phyloP scores from a whole-genome alignment of 1,140 invertebrate genomes.

The Drosophila aff. region DNA sequence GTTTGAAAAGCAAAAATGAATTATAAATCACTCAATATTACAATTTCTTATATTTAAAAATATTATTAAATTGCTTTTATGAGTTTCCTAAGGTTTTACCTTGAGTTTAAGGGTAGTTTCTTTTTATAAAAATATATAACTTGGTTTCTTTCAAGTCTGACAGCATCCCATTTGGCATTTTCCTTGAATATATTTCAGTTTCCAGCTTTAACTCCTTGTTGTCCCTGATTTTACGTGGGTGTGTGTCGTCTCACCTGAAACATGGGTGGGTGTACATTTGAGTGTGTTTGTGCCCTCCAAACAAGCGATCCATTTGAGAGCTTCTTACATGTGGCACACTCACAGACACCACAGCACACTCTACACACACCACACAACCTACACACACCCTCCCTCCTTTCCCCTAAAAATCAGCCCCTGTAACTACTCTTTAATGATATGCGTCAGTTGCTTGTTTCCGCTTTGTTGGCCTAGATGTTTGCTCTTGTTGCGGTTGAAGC shows the following conservation, averaged over 20 bases:
- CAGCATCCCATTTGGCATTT: neutral
- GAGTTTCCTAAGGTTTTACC: neutral
- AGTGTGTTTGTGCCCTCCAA: slow-evolving; percentile 29
- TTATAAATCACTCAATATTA: neutral
- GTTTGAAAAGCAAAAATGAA: too few species aligned
- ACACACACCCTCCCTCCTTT: neutral
- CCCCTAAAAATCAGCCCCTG: slow-evolving; percentile 6
- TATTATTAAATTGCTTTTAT: neutral
- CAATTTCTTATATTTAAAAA: too few species aligned
- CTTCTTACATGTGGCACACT: slow-evolving; percentile 36
- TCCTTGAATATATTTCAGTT: neutral
- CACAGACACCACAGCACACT: neutral
- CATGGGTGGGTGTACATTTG: neutral
- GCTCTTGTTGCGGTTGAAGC: slow-evolving; percentile 40
- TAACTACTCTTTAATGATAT: slow-evolving; percentile 55
- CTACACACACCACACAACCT: neutral
- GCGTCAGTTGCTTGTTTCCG: slow-evolving; percentile 48
- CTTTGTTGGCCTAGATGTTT: slow-evolving; percentile 40
- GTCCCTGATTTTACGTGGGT: slow-evolving; percentile 13
- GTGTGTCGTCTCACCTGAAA: neutral
- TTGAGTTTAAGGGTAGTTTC: neutral
- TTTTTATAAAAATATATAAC: neutral
- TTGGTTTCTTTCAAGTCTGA: neutral
- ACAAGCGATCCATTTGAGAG: slow-evolving; percentile 50
- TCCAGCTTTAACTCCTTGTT: slow-evolving; percentile 12